phyloP scores from a whole-genome alignment of 2,888 invertebrate species.

The Hirtodrosophila histrioides region DNA sequence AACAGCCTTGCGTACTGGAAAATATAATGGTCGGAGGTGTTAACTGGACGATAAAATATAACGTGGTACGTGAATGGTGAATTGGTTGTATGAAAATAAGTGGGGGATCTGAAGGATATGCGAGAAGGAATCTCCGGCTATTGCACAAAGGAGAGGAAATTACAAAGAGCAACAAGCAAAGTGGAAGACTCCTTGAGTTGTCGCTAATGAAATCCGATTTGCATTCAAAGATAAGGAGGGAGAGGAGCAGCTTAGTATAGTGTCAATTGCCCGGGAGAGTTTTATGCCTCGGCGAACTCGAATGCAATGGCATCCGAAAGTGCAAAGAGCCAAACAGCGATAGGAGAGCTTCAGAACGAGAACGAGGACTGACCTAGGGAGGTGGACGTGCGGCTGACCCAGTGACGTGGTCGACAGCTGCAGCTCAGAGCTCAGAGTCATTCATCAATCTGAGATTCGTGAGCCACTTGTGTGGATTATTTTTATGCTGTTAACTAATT shows the following conservation, averaged over 20 bases:
- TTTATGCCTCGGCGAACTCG: constrained; percentile 28
- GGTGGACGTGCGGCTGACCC: constrained; percentile 17
- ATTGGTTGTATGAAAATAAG: background rate
- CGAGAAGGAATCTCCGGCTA: constrained; percentile 17
- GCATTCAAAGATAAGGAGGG: constrained; percentile 6
- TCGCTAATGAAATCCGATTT: constrained; percentile 51
- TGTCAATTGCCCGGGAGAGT: constrained; percentile 36
- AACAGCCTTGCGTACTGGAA: constrained; percentile 22
- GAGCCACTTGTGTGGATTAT: constrained; percentile 48
- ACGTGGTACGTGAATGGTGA: constrained; percentile 24
- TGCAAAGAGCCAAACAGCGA: background rate
- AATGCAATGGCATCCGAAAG: constrained; percentile 33
- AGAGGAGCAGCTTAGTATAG: constrained; percentile 20
- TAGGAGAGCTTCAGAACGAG: background rate
- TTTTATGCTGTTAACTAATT: constrained; percentile 74
- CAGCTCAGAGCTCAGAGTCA: constrained; percentile 14
- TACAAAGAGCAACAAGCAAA: constrained; percentile 45
- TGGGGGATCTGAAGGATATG: background rate
- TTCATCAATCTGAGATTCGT: constrained; percentile 53
- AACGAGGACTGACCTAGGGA: background rate
- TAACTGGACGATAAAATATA: constrained; percentile 62
- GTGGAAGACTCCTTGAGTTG: constrained; percentile 51
- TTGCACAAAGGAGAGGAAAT: constrained; percentile 22
- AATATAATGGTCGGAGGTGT: constrained; percentile 14
- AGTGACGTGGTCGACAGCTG: constrained; percentile 23